Percentiles rank a stretch among this genome's conserved stretches.
Evolutionary conservation across 2,113 vertebrate genomes (phyloP).

Genomic region (Lagenorhynchus albirostris): DNA sequence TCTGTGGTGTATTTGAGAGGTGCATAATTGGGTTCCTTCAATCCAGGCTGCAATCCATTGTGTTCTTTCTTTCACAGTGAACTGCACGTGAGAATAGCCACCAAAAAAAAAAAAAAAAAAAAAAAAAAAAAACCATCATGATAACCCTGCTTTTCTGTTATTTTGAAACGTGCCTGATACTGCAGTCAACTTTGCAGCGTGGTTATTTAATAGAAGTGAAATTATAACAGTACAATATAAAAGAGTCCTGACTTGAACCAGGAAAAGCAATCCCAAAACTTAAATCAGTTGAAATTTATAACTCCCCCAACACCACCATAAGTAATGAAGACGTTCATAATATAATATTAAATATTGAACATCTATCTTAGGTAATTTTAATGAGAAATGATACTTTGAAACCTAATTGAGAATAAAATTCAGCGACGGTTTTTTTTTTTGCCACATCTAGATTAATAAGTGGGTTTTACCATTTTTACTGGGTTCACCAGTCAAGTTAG

Average conservation of each 20-base stretch:
- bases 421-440: not conserved
- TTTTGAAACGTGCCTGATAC: slow-evolving; percentile 44
- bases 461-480: not conserved
- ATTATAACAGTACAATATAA: slow-evolving; percentile 15
- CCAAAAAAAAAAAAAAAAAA: slow-evolving; percentile 6
- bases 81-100: slow-evolving; percentile 61
- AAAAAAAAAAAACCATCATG: slow-evolving; percentile 16
- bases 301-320: not conserved
- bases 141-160: slow-evolving; percentile 65
- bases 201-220: slow-evolving; percentile 7
- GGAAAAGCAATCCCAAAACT: slow-evolving; percentile 21
- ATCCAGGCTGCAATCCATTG: slow-evolving; percentile 65
- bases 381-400: not conserved
- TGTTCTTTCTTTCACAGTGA: slow-evolving; percentile 57
- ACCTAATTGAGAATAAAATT: not conserved
- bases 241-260: not conserved
- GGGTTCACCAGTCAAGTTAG: not conserved
- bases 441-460: not conserved
- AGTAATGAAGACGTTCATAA: not conserved
- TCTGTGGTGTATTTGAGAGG: slow-evolving; percentile 63
- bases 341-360: not conserved
- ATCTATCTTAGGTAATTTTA: slow-evolving; percentile 3
- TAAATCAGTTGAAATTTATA: not conserved
- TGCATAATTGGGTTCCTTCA: slow-evolving; percentile 69
- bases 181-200: not conserved